These are phyloP conservation scores for Melitaea cinxia DNA, from an alignment of 1,140 invertebrate genomes.

Conservation along the genomic window DNA sequence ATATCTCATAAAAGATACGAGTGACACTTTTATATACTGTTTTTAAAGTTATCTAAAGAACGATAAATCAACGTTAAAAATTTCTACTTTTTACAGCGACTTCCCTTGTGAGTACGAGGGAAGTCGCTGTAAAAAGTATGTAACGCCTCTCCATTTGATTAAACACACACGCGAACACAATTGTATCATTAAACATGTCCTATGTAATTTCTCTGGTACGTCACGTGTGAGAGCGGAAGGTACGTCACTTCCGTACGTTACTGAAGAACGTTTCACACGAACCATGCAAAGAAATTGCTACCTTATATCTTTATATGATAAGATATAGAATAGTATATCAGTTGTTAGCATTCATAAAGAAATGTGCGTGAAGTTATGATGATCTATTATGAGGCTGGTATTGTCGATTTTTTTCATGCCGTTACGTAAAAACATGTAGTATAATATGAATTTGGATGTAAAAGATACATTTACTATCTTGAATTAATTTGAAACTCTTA, in stretches of 20 bases:
- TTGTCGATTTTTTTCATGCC: not conserved
- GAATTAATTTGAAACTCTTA: too few species aligned
- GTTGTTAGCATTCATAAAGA: not conserved
- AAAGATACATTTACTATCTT: not conserved
- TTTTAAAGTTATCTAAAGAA: too few species aligned
- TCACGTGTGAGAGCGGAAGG: conserved; percentile 35
- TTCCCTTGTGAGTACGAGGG: too few species aligned
- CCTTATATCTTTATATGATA: not conserved
- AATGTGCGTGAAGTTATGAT: not conserved
- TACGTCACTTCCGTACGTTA: conserved; percentile 30
- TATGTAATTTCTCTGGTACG: conserved; percentile 18
- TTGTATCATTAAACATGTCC: not conserved
- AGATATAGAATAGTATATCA: not conserved
- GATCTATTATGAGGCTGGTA: not conserved
- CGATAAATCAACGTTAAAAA: too few species aligned
- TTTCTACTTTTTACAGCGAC: too few species aligned
- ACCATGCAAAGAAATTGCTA: not conserved
- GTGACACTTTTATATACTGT: too few species aligned
- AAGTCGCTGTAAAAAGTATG: not conserved
- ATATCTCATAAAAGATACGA: too few species aligned
- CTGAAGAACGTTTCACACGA: conserved; percentile 29
- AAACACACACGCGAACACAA: not conserved
- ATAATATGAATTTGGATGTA: not conserved
- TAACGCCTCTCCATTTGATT: not conserved
- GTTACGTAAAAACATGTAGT: not conserved